A percentile compares a stretch with the other conserved stretches of the same genome.
Conservation (phyloP, 2,888 invertebrate genomes). For the Melieria picta region DNA sequence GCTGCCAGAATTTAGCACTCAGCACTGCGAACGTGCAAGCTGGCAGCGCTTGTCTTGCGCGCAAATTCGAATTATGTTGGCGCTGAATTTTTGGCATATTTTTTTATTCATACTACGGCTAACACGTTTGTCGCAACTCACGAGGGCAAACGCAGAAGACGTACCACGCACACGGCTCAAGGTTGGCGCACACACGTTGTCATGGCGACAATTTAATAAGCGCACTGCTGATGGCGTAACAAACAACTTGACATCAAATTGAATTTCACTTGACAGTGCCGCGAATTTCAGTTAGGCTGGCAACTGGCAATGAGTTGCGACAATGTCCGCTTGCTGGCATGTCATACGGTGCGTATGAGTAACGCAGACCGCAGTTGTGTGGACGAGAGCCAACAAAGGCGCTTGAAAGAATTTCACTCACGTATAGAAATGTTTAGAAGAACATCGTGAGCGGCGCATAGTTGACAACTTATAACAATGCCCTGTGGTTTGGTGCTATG, state of each 20-base stretch:
- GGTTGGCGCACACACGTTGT: neutral
- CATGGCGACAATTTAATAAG: constrained; percentile 30
- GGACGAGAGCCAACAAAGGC: too few species aligned
- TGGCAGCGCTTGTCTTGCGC: neutral
- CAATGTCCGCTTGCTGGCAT: too few species aligned
- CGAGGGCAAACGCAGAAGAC: neutral
- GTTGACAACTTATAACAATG: too few species aligned
- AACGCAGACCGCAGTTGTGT: too few species aligned
- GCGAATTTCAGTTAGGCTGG: too few species aligned
- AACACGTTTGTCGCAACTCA: neutral
- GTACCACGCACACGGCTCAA: neutral
- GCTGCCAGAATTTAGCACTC: neutral
- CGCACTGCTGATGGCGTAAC: constrained; percentile 13
- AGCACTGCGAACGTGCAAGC: neutral
- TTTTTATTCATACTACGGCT: neutral
- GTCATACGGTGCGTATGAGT: too few species aligned
- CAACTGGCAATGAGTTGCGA: too few species aligned
- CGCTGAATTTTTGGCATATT: constrained; percentile 7
- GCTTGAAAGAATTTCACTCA: too few species aligned
- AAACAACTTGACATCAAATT: constrained; percentile 31
- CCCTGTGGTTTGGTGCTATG: too few species aligned
- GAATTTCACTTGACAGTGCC: constrained; percentile 15
- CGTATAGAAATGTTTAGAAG: too few species aligned
- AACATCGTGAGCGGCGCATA: too few species aligned
- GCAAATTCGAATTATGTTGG: constrained; percentile 19